Evolutionary conservation across 1,140 invertebrate species (phyloP).

Genomic region (Cephus cinctus): DNA sequence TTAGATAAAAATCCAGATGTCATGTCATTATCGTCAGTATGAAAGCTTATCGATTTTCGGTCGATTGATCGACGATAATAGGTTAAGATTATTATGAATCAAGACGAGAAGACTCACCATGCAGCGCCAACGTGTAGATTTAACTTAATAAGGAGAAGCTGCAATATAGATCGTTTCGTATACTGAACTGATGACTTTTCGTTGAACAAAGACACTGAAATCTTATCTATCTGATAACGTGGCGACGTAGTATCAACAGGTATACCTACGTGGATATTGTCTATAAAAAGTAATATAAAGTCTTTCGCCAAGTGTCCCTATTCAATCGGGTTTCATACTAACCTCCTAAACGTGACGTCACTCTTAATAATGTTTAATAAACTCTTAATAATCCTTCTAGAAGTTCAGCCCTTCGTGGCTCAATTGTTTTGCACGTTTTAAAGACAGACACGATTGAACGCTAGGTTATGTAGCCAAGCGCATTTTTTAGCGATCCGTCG

Average conservation of each 20-base stretch:
- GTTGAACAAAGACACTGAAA: slow-evolving; percentile 37
- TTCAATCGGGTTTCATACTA: neutral
- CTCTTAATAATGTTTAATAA: neutral
- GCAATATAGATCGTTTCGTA: slow-evolving; percentile 21
- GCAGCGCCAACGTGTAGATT: neutral
- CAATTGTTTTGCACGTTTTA: neutral
- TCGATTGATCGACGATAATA: too few species aligned
- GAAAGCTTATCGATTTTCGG: too few species aligned
- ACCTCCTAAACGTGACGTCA: neutral
- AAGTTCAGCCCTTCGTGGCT: neutral
- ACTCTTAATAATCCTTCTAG: neutral
- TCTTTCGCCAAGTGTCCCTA: neutral
- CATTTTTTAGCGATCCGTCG: too few species aligned
- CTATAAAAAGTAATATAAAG: neutral
- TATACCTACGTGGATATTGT: slow-evolving; percentile 11
- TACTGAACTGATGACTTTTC: slow-evolving; percentile 25
- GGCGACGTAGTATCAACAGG: slow-evolving; percentile 34
- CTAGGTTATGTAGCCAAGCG: too few species aligned
- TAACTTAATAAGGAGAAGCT: slow-evolving; percentile 2
- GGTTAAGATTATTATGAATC: too few species aligned
- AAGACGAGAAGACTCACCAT: slow-evolving; percentile 29
- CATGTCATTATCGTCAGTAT: too few species aligned
- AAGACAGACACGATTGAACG: neutral
- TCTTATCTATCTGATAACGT: slow-evolving; percentile 43
- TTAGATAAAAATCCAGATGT: too few species aligned